phyloP scores from a whole-genome alignment of 2,888 invertebrate genomes.

The Clepsis dumicolana region DNA sequence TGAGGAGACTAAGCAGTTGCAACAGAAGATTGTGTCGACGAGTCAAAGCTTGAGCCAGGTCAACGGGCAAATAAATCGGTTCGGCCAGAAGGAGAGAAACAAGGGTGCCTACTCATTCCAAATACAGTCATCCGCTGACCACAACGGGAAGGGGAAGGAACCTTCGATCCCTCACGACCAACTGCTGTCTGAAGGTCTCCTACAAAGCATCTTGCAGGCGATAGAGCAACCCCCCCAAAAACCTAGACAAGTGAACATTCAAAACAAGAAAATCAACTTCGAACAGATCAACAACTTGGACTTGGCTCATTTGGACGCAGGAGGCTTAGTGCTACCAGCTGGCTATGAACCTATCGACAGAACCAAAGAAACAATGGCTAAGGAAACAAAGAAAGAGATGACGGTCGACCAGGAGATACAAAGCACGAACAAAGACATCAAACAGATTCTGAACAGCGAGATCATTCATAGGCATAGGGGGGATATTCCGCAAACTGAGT shows the following conservation, averaged over 20 bases:
- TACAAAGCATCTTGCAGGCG: conserved; percentile 93
- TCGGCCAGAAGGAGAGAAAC: conserved; percentile 69
- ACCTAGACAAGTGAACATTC: conserved; percentile 36
- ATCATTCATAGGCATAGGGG: conserved; percentile 59
- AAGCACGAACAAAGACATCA: conserved; percentile 58
- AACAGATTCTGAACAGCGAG: conserved; percentile 56
- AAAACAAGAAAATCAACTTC: conserved; percentile 55
- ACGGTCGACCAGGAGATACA: conserved; percentile 64
- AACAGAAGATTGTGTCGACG: conserved; percentile 70
- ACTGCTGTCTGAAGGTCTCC: conserved; percentile 91
- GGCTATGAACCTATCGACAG: conserved; percentile 78
- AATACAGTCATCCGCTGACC: conserved; percentile 89
- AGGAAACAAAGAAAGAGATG: conserved; percentile 40
- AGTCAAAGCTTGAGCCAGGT: conserved; percentile 64
- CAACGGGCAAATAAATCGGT: conserved; percentile 52
- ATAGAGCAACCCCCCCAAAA: conserved; percentile 89
- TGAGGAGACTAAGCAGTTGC: conserved; percentile 73
- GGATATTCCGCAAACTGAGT: conserved; percentile 63
- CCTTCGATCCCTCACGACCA: conserved; percentile 89
- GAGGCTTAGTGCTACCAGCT: conserved; percentile 71
- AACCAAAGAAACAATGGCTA: conserved; percentile 56
- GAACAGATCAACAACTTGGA: conserved; percentile 48
- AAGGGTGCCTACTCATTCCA: conserved; percentile 90
- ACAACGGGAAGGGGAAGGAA: conserved; percentile 72
- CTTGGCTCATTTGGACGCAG: conserved; percentile 55